Percentiles rank a stretch among this genome's conserved stretches.
Conservation (phyloP, 2,888 invertebrate species). For the Strigamia transsilvanica region DNA sequence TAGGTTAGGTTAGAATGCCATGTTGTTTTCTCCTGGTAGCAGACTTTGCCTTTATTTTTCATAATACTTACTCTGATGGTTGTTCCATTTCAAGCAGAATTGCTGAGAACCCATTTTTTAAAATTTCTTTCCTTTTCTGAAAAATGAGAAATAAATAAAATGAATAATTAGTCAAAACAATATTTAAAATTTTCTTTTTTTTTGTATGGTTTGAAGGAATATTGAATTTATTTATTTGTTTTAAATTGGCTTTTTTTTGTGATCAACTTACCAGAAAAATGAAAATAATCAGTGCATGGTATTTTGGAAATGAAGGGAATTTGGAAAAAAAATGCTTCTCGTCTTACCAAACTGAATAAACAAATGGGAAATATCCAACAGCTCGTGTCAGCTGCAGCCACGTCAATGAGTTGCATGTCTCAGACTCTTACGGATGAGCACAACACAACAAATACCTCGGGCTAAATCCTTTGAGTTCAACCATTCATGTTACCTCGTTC, state of each 20-base stretch:
- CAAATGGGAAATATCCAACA: not conserved
- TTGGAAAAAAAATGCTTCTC: not conserved
- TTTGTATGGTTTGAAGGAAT: not conserved
- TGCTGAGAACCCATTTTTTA: conserved; percentile 70
- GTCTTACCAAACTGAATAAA: not conserved
- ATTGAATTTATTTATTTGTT: too few species aligned
- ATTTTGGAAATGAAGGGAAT: conserved; percentile 24
- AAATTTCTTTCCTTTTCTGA: not conserved
- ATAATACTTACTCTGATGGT: conserved; percentile 73
- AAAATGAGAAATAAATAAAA: not conserved
- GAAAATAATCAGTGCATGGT: not conserved
- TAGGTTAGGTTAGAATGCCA: not conserved
- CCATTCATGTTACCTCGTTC: not conserved
- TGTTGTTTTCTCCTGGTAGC: too few species aligned
- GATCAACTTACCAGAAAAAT: not conserved
- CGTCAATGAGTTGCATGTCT: conserved; percentile 45
- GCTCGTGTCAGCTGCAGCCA: conserved; percentile 45
- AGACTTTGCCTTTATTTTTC: too few species aligned
- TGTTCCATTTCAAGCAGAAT: conserved; percentile 96
- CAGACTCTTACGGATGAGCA: conserved; percentile 18
- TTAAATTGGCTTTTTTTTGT: not conserved
- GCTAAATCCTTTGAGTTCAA: conserved; percentile 38
- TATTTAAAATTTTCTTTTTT: not conserved
- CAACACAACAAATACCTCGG: conserved; percentile 45
- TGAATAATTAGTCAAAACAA: not conserved